A percentile compares a stretch with the other conserved stretches of the same genome.
phyloP scores from a whole-genome alignment of 1,140 invertebrate species.

The Hermatobates lingyangjiaoensis region DNA sequence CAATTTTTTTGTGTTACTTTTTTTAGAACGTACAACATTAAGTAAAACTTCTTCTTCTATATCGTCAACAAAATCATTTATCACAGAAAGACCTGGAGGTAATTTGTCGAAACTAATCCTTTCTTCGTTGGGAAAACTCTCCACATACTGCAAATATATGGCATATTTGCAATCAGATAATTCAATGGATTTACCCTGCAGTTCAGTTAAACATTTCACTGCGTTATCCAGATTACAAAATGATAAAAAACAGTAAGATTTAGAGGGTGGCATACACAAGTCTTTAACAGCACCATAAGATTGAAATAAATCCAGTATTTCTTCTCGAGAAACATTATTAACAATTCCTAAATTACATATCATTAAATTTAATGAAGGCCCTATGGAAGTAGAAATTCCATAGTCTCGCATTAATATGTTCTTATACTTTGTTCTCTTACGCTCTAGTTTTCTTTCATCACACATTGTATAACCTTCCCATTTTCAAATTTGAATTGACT shows the following conservation, averaged over 20 bases:
- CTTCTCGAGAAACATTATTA: conserved; percentile 43
- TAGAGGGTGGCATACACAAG: conserved; percentile 43
- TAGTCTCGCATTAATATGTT: conserved; percentile 1
- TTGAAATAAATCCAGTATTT: conserved; percentile 30
- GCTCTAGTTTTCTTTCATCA: conserved; percentile 23
- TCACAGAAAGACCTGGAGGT: conserved; percentile 52
- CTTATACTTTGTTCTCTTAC: conserved; percentile 13
- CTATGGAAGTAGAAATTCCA: background rate
- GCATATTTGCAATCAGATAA: conserved; percentile 32
- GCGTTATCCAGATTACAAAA: conserved; percentile 31
- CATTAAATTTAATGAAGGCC: conserved; percentile 28
- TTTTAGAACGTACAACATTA: conserved; percentile 26
- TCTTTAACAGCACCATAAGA: conserved; percentile 30
- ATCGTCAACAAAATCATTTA: conserved; percentile 51
- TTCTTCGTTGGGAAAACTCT: conserved; percentile 15
- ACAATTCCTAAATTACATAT: conserved; percentile 58
- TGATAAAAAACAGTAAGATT: conserved; percentile 55
- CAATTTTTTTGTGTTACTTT: conserved; percentile 24
- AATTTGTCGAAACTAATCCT: conserved; percentile 22
- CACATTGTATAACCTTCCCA: too few species aligned
- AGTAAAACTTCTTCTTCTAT: conserved; percentile 51
- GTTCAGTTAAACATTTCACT: conserved; percentile 26
- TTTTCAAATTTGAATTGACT: too few species aligned
- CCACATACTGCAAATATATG: conserved; percentile 41
- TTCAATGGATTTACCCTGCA: conserved; percentile 30